Percentiles rank a stretch among this genome's conserved stretches.
phyloP scores from a whole-genome alignment of 2,797 vertebrate species.

The Cuculus canorus region DNA sequence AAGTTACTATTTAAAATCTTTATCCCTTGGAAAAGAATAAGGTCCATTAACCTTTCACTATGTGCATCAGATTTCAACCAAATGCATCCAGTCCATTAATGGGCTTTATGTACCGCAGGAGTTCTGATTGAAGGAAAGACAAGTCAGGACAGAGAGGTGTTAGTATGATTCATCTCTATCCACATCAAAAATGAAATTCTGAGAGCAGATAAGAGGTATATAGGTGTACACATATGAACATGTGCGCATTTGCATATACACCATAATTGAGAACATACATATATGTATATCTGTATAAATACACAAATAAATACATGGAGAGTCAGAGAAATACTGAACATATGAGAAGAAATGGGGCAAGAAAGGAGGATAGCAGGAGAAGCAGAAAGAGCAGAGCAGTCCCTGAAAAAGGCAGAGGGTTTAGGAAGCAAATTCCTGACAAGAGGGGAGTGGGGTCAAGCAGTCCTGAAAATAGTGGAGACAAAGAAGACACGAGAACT shows the following conservation, averaged over 20 bases:
- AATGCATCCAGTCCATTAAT: conserved; percentile 64
- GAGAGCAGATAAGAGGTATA: neutral
- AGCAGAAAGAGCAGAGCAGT: neutral
- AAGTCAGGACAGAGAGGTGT: neutral
- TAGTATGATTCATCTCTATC: conserved; percentile 1
- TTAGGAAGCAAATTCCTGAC: neutral
- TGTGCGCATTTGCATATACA: neutral
- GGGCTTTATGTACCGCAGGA: conserved; percentile 54
- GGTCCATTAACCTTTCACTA: conserved; percentile 67
- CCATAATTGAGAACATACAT: neutral
- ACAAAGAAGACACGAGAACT: neutral
- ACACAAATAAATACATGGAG: neutral
- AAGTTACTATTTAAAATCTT: conserved; percentile 65
- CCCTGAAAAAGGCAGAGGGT: neutral
- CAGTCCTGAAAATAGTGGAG: neutral
- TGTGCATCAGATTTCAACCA: conserved; percentile 61
- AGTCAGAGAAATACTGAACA: neutral
- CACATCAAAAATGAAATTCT: neutral
- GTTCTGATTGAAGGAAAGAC: conserved; percentile 43
- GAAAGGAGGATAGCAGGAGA: neutral
- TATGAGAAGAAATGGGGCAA: neutral
- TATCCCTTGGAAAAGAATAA: conserved; percentile 61
- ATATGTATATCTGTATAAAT: neutral
- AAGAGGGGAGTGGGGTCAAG: neutral
- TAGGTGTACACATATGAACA: neutral